These are phyloP conservation scores for Tympanuchus pallidicinctus DNA, from an alignment of 2,113 vertebrate genomes.

Conservation along the genomic window DNA sequence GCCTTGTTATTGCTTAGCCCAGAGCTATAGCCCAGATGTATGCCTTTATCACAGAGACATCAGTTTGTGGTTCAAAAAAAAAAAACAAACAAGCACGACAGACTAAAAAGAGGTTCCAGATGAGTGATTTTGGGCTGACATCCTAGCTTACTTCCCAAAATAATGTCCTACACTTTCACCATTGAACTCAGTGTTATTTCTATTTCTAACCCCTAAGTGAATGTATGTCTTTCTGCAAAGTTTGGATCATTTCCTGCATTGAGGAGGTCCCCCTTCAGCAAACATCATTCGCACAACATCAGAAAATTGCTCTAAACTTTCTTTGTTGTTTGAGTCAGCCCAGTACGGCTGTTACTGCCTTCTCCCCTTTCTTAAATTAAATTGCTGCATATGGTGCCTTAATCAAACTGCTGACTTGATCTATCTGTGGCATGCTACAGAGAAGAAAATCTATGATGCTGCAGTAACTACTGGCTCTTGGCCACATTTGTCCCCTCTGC, in stretches of 20 bases:
- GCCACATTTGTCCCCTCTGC: neutral
- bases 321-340: neutral
- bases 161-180: neutral
- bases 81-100: neutral
- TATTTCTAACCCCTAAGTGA: rapidly evolving
- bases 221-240: neutral
- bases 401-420: neutral
- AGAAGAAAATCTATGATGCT: rapidly evolving
- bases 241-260: neutral
- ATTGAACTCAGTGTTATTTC: neutral
- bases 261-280: neutral
- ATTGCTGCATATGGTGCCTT: neutral
- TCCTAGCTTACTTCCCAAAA: neutral
- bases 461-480: neutral
- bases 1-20: neutral
- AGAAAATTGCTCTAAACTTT: neutral
- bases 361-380: neutral
- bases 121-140: neutral
- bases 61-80: neutral
- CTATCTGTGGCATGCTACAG: neutral
- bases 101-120: neutral
- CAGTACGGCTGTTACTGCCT: neutral
- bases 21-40: neutral
- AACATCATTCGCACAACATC: neutral
- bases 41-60: neutral